Percentiles rank a stretch among this genome's conserved stretches.
Conservation (phyloP, 2,113 vertebrate genomes). For the Cygnus buccinator region DNA sequence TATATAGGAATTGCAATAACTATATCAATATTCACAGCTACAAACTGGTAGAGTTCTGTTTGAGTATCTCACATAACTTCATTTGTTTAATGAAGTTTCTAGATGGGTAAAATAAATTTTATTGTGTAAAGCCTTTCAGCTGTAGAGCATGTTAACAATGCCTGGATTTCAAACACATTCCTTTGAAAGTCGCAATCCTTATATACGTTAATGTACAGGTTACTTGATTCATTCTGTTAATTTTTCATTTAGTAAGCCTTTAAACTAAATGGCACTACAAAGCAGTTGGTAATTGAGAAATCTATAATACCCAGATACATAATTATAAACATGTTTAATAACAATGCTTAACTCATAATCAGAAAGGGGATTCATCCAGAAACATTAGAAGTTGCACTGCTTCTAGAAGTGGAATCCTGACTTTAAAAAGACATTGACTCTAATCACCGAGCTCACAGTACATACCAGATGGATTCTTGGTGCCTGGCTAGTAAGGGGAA, state of each 20-base stretch:
- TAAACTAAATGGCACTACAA: constrained; percentile 34
- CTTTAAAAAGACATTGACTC: background rate
- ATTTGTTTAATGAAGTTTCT: constrained; percentile 38
- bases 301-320: constrained; percentile 17
- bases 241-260: constrained; percentile 52
- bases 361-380: background rate
- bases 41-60: background rate
- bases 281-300: constrained; percentile 46
- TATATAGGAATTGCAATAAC: constrained; percentile 18
- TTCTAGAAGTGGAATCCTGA: background rate
- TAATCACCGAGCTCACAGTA: background rate
- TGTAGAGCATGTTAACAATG: background rate
- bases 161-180: background rate
- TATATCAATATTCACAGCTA: constrained; percentile 3
- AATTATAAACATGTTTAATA: background rate
- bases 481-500: background rate
- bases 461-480: constrained; percentile 15
- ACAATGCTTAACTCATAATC: background rate
- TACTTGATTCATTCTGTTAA: background rate
- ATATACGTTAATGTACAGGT: background rate
- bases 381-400: background rate
- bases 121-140: background rate
- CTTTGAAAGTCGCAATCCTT: background rate
- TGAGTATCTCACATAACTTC: background rate
- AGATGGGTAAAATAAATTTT: background rate